phyloP scores from a whole-genome alignment of 2,797 vertebrate species.

The Enteromius argenteus region DNA sequence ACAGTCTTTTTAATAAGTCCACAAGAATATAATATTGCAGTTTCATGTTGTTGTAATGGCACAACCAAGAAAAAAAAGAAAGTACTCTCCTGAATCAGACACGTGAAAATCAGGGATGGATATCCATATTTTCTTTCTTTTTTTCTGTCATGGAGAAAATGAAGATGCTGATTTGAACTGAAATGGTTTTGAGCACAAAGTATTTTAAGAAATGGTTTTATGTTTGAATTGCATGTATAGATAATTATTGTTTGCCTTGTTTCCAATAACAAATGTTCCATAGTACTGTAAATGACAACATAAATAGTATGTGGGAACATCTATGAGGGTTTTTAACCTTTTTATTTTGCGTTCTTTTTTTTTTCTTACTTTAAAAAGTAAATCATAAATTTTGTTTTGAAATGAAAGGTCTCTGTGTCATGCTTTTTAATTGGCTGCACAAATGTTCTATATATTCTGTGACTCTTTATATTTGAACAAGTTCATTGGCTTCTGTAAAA shows the following conservation, averaged over 20 bases:
- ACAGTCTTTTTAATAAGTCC: background rate
- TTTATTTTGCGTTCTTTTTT: too few species aligned
- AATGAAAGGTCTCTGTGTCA: too few species aligned
- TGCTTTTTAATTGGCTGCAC: too few species aligned
- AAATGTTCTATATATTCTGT: too few species aligned
- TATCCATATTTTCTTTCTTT: background rate
- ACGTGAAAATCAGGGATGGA: background rate
- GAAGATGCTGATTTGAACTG: background rate
- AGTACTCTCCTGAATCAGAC: background rate
- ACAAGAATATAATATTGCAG: background rate
- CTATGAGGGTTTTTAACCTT: too few species aligned
- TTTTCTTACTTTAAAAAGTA: too few species aligned
- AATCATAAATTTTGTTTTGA: too few species aligned
- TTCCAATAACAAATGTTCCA: background rate
- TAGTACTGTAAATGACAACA: background rate
- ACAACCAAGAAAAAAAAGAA: background rate
- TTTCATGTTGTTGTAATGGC: background rate
- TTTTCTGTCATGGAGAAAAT: background rate
- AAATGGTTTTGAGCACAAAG: conserved; percentile 7
- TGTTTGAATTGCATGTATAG: background rate
- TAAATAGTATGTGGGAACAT: background rate
- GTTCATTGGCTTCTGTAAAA: too few species aligned
- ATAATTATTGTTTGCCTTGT: background rate
- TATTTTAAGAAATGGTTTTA: background rate
- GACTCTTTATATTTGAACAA: too few species aligned